Percentiles rank a stretch among this genome's conserved stretches.
Evolutionary conservation across 2,113 vertebrate genomes (phyloP).

Genomic region (Tetraodon nigroviridis): DNA sequence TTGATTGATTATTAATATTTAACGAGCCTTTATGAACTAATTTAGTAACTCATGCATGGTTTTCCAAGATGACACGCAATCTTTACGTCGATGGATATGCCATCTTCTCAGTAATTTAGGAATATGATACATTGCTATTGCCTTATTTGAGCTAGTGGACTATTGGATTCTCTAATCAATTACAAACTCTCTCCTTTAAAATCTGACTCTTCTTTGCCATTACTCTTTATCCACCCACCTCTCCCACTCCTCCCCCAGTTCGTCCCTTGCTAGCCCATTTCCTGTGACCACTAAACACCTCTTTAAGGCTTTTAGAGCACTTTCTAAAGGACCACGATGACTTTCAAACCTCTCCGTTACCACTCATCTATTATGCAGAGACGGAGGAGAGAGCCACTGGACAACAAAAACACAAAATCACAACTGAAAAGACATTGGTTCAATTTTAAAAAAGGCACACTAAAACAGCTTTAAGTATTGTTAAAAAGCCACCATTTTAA

Average conservation of each 20-base stretch:
- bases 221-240: not conserved
- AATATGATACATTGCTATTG: conserved; percentile 2
- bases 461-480: no score
- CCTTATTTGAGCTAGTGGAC: conserved; percentile 11
- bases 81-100: conserved; percentile 7
- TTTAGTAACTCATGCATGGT: not conserved
- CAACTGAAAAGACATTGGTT: not conserved
- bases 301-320: conserved; percentile 57
- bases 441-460: no score
- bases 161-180: conserved; percentile 44
- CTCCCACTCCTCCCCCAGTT: conserved; percentile 11
- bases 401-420: conserved; percentile 24
- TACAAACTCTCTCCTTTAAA: conserved; percentile 20
- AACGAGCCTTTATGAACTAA: conserved; percentile 5
- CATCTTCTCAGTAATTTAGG: not conserved
- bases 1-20: not conserved
- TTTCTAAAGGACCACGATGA: conserved; percentile 36
- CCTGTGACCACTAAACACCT: conserved; percentile 63
- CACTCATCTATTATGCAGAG: conserved; percentile 58
- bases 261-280: conserved; percentile 46
- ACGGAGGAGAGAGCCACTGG: not conserved
- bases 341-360: conserved; percentile 47
- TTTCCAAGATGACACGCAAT: conserved; percentile 3
- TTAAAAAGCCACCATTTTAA: not conserved
- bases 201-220: conserved; percentile 12